Conservation (phyloP, 2,888 invertebrate species). For the Chrysolina americana region DNA sequence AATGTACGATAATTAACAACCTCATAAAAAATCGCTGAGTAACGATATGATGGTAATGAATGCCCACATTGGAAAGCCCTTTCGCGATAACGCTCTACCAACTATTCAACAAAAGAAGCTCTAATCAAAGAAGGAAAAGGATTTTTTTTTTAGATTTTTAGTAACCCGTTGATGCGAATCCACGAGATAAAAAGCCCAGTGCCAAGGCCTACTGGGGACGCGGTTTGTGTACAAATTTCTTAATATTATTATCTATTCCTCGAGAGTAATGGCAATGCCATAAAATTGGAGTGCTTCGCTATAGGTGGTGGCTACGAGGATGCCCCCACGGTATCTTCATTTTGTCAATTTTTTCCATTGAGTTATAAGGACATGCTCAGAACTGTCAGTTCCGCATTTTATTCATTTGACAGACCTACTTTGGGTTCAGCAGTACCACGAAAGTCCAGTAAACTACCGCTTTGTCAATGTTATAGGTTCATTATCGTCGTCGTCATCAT, state of each 20-base stretch:
- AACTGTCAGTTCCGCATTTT: too few species aligned
- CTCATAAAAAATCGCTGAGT: slow-evolving; percentile 36
- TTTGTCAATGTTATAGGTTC: too few species aligned
- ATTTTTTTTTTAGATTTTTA: slow-evolving; percentile 2
- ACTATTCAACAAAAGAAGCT: slow-evolving; percentile 26
- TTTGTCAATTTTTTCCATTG: too few species aligned
- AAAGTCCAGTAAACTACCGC: too few species aligned
- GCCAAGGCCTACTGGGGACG: slow-evolving; percentile 12
- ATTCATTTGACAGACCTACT: too few species aligned
- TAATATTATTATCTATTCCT: slow-evolving; percentile 24
- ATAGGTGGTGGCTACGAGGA: neutral
- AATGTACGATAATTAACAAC: slow-evolving; percentile 39
- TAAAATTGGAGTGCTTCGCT: slow-evolving; percentile 17
- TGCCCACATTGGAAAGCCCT: slow-evolving; percentile 34
- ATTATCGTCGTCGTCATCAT: too few species aligned
- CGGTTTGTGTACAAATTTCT: slow-evolving; percentile 19
- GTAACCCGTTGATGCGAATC: slow-evolving; percentile 20
- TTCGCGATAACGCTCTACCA: slow-evolving; percentile 32
- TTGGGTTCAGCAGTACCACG: too few species aligned
- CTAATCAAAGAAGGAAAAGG: slow-evolving; percentile 10
- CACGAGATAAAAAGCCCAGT: slow-evolving; percentile 4
- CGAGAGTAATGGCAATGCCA: slow-evolving; percentile 10
- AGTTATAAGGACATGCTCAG: too few species aligned
- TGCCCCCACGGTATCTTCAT: neutral
- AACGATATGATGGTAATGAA: slow-evolving; percentile 32